Evolutionary conservation across 2,797 vertebrate species (phyloP), one percentile per base, ranked within the genome.

Genomic region (Onychomys leucogaster): DNA sequence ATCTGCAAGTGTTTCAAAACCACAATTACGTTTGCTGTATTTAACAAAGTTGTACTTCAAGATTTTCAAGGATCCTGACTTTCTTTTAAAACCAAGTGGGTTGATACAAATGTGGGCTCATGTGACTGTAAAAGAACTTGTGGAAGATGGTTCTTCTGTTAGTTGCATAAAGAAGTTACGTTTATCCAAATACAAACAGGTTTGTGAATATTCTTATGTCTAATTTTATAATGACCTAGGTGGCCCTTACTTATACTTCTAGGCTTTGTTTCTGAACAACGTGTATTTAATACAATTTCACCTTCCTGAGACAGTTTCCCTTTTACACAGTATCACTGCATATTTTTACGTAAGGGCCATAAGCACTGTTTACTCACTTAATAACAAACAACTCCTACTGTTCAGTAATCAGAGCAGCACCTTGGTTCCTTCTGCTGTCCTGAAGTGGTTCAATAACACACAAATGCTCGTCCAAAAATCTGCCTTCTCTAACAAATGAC

Each of bases 341-440:
- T 67, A 49, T 71, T 81, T 94, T 96, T 85, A 94, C 84, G 83
- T 95, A 80, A 83, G 63, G n/a, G 59, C 13, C n/a, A 82, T 49
- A 77, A 75, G 13, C 14, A 91, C 29, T 93, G 34, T 29, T 29
- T 94, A 23, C 55, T n/a, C 61, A 71, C 57, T 90, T 80, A 80
- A 41, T n/a, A 73, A 94, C 49, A 69, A 83, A 49, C 25, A 76
- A 61, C 27, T 73, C 5, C 71, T 0, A n/a, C 76, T 65, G 37
- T 73, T 80, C 11, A 73, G 43, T 82, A 92, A 86, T 17, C n/a
- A 34, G 86, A 94, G 71, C 87, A 77, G 41, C 21, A 89, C 9
- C 29, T 90, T 92, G 95, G 65, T 43, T 95, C 43, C 17, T 77
- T 34, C n/a, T 11, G 75, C 69, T 21, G 43, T 7, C 73, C 85